Base-by-base conservation (phyloP, 2,888 invertebrate genomes). In the Alloscopus bannaensis region DNA sequence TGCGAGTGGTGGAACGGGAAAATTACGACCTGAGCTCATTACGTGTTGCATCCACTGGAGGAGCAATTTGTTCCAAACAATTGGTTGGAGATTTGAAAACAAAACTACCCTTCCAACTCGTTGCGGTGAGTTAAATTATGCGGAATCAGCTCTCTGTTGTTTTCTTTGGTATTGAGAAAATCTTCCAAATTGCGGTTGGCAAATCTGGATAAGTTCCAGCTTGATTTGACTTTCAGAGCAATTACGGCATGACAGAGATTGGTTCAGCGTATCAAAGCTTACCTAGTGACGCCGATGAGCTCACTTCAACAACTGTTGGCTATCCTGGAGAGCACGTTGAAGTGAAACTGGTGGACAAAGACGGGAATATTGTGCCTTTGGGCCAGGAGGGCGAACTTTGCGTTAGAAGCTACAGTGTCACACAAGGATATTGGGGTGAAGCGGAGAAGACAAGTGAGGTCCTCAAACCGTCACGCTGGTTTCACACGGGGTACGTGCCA, bases 31-130 rank as follows among this genome's bases (percentile, higher is more conserved):
- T 87, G 45, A 83, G 86, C 6, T 79, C 69, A 8, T 57, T 83
- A 18, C 59, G 89, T 83, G 88, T 90, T 60, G 94, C 93, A 0
- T 87, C 93, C 1, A 92, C 91, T 57, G 94, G 94, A 0, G 95
- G 95, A 4, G 91, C 95, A 0, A 90, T 92, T 0, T 93, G 93
- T 81, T 91, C 94, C 0, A 87, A 88, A 24, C 88, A 89, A 68
- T 87, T 90, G 3, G 88, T 90, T 86, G 87, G 87, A 68, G 80
- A 83, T 40, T 72, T 79, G 59, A 82, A 77, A 77, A 77, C 62
- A 89, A 57, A 77, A 47, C 45, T 83, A 18, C 71, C 59, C 24
- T 68, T 80, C 26, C 50, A 72, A 26, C 22, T 64, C 13, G 76
- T 79, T 62, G 78, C 69, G 52, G 78, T 81, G 69, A 72, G 71